Evolutionary conservation across 2,113 vertebrate species (phyloP).

Genomic region (Sinocyclocheilus rhinocerous): DNA sequence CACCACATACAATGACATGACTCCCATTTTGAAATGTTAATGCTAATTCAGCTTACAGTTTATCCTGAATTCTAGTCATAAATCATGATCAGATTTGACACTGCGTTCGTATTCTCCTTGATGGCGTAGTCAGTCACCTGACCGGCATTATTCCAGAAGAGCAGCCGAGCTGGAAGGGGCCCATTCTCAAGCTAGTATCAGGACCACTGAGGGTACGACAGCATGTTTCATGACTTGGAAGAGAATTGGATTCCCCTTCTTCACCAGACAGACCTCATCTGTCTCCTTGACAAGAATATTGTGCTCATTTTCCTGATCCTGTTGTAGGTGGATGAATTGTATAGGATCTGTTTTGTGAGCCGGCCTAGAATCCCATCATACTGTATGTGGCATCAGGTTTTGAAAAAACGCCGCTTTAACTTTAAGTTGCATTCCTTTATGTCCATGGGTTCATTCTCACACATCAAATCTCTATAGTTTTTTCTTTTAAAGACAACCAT

Average conservation of each 20-base stretch:
- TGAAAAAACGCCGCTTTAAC: background rate
- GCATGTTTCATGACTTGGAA: slow-evolving; percentile 3
- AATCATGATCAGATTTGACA: slow-evolving; percentile 9
- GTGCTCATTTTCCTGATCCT: slow-evolving; percentile 38
- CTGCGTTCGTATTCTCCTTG: background rate
- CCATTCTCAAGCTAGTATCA: background rate
- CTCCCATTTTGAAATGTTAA: too few species aligned
- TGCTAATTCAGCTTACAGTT: background rate
- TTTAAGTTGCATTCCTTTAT: background rate
- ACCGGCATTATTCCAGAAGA: background rate
- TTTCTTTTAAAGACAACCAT: too few species aligned
- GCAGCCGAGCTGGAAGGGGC: background rate
- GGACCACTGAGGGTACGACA: background rate
- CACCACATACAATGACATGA: background rate
- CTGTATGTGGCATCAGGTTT: background rate
- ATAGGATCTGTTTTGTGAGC: background rate
- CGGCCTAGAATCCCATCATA: background rate
- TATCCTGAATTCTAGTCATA: background rate
- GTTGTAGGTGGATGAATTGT: slow-evolving; percentile 21
- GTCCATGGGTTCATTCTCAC: background rate
- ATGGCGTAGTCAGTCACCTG: background rate
- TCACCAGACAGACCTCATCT: slow-evolving; percentile 52
- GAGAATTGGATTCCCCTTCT: slow-evolving; percentile 22
- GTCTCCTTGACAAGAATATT: slow-evolving; percentile 42
- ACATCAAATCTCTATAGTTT: background rate